Evolutionary conservation across 2,888 invertebrate genomes (phyloP).

Genomic region (Apamea monoglypha): DNA sequence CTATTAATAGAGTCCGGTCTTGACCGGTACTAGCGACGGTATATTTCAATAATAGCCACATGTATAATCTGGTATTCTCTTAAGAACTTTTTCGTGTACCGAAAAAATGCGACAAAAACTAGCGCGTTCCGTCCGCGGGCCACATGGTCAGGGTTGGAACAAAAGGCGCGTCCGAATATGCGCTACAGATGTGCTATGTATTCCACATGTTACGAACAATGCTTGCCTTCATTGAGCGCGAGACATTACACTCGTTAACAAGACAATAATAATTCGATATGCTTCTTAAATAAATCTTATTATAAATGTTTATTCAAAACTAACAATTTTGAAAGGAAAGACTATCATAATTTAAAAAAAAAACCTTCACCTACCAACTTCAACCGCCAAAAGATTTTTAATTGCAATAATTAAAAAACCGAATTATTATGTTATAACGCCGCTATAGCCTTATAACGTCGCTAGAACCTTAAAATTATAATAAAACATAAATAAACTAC

Average conservation of each 20-base stretch:
- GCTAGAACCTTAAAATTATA: not conserved
- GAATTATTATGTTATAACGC: not conserved
- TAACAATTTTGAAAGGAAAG: not conserved
- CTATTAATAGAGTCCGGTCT: constrained; percentile 56
- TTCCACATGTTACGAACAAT: constrained; percentile 81
- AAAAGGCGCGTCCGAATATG: constrained; percentile 87
- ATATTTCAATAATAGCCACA: constrained; percentile 74
- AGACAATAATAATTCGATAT: constrained; percentile 65
- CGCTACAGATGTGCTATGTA: constrained; percentile 86
- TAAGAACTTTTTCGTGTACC: constrained; percentile 72
- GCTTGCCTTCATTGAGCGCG: constrained; percentile 74
- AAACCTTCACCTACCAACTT: not conserved
- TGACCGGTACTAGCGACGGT: constrained; percentile 71
- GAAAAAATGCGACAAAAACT: constrained; percentile 83
- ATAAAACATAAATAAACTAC: not conserved
- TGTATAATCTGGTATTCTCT: constrained; percentile 72
- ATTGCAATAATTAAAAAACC: not conserved
- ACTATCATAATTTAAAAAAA: not conserved
- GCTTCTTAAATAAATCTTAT: constrained; percentile 50
- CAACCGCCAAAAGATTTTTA: not conserved
- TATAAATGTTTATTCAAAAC: not conserved
- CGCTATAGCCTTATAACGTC: no score
- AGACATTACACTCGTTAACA: constrained; percentile 69
- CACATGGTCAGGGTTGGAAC: constrained; percentile 85
- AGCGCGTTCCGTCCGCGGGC: constrained; percentile 78